Evolutionary conservation across 1,140 invertebrate genomes (phyloP).

Genomic region (Pygmarrhopalites habei): DNA sequence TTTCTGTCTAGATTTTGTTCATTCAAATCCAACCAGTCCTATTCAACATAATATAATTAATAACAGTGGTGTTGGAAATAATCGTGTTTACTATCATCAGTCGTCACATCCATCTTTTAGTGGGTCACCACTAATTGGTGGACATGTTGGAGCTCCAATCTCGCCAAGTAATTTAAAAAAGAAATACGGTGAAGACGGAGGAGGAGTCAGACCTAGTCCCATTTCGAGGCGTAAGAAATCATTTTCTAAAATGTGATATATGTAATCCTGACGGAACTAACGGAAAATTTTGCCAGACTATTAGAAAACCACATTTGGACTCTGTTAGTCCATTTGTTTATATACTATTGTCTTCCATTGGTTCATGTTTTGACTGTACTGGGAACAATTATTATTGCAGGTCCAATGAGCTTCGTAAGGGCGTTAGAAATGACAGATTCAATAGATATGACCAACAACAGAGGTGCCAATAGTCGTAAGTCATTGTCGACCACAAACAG

Average conservation of each 20-base stretch:
- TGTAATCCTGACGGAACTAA: too few relatives aligned
- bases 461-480: slow-evolving; percentile 35
- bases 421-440: slow-evolving; percentile 83
- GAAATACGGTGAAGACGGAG: slow-evolving; percentile 23
- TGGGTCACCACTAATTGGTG: slow-evolving; percentile 29
- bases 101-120: slow-evolving; percentile 21
- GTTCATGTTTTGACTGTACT: too few relatives aligned
- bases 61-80: slow-evolving; percentile 25
- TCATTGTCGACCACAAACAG: too few relatives aligned
- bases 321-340: too few relatives aligned
- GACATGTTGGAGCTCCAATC: slow-evolving; percentile 8
- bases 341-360: too few relatives aligned
- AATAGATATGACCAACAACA: slow-evolving; percentile 56
- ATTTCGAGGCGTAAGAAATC: slow-evolving; percentile 52
- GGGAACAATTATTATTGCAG: too few relatives aligned
- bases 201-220: slow-evolving; percentile 37
- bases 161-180: slow-evolving; percentile 28
- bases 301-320: too few relatives aligned
- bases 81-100: slow-evolving; percentile 22
- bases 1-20: too few relatives aligned
- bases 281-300: too few relatives aligned
- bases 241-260: too few relatives aligned
- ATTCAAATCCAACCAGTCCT: slow-evolving; percentile 69
- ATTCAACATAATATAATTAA: slow-evolving; percentile 52
- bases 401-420: slow-evolving; percentile 85